These are phyloP conservation scores for Machimus atricapillus DNA, from an alignment of 2,888 invertebrate species.

Conservation along the genomic window DNA sequence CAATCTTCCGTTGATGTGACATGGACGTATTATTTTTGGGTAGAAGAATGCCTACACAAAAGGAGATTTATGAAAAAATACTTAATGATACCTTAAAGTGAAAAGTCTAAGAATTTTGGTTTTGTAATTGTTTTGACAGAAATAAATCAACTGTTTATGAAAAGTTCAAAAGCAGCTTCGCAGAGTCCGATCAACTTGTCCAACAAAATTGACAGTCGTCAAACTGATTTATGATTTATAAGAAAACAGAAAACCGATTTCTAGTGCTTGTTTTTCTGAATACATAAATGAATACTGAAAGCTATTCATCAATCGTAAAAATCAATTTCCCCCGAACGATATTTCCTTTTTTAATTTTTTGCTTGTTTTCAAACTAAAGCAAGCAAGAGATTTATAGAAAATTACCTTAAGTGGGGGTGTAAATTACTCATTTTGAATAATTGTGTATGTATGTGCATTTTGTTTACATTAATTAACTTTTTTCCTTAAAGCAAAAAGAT, in stretches of 20 bases:
- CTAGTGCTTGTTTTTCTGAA: not conserved
- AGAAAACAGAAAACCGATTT: not conserved
- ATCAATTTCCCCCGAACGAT: not conserved
- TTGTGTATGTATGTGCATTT: not conserved
- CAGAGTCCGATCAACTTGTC: not conserved
- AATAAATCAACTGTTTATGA: not conserved
- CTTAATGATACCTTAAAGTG: not conserved
- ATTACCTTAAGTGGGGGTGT: not conserved
- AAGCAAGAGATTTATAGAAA: not conserved
- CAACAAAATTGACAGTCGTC: not conserved
- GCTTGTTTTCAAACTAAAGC: not conserved
- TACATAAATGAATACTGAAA: not conserved
- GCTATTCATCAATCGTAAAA: not conserved
- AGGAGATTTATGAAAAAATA: not conserved
- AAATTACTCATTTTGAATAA: not conserved
- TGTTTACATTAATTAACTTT: not conserved
- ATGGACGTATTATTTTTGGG: not conserved
- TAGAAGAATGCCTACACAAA: not conserved
- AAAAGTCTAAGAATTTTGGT: not conserved
- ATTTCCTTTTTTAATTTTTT: not conserved
- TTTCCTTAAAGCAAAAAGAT: not conserved
- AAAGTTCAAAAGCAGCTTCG: not conserved
- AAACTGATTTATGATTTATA: not conserved
- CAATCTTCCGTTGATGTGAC: not conserved
- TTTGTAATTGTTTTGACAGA: not conserved